A percentile compares a stretch with the other conserved stretches of the same genome.
phyloP scores from a whole-genome alignment of 2,797 vertebrate genomes.

The Rachycentron canadum region DNA sequence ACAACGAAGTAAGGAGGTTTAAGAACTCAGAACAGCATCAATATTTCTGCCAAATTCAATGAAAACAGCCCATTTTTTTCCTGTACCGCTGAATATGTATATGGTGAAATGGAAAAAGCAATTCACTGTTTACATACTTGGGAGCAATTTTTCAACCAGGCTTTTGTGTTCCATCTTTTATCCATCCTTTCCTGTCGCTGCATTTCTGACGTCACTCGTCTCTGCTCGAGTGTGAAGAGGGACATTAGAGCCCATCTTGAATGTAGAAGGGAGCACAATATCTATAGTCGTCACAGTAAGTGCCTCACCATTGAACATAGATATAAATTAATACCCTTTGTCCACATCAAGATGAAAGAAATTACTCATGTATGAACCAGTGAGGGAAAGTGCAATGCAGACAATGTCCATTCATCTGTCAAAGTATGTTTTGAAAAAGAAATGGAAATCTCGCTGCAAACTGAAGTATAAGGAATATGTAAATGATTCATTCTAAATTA shows the following conservation, averaged over 20 bases:
- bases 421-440: slow-evolving; percentile 22
- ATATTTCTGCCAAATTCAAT: neutral
- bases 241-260: slow-evolving; percentile 24
- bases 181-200: slow-evolving; percentile 24
- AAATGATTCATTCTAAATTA: slow-evolving; percentile 23
- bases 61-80: neutral
- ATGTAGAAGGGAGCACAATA: slow-evolving; percentile 2
- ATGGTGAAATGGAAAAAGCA: slow-evolving; percentile 34
- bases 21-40: neutral
- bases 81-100: slow-evolving; percentile 11
- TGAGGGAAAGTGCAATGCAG: neutral
- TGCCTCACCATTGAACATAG: slow-evolving; percentile 2
- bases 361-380: slow-evolving; percentile 19
- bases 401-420: slow-evolving; percentile 15
- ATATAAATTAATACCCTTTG: slow-evolving; percentile 36
- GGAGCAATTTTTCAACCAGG: slow-evolving; percentile 34
- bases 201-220: slow-evolving; percentile 33
- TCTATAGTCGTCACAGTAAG: neutral
- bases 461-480: slow-evolving; percentile 19
- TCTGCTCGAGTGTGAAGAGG: slow-evolving; percentile 32
- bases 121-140: slow-evolving; percentile 29
- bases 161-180: slow-evolving; percentile 39
- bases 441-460: slow-evolving; percentile 33
- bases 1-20: neutral
- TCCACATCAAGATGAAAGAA: slow-evolving; percentile 21